Base-by-base conservation (phyloP, 2,797 vertebrate genomes). In the Delichon dasypus region DNA sequence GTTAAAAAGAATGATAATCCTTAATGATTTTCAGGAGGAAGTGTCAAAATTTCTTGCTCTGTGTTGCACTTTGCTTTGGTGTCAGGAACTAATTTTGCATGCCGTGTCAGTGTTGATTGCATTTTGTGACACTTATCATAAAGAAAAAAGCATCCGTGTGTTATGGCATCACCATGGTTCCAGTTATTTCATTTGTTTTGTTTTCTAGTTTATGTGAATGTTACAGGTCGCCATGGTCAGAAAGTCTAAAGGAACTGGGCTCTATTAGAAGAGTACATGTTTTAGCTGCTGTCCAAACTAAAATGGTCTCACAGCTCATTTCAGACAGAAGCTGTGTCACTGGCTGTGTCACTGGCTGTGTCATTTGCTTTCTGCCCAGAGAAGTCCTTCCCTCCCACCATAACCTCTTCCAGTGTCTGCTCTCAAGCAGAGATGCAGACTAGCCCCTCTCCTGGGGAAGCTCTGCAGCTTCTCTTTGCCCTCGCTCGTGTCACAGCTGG, bases 191-290 rank as follows among this genome's bases (percentile, higher is more conserved):
- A 45, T n/a, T 54, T 57, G 30, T 13, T 88, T 72, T 34, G 20
- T 77, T 78, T 82, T 81, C 21, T 91, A 98, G 98, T 98, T 98
- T 16, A 95, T 98, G 51, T 98, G 98, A 98, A 99, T 99, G 96
- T 97, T 98, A 72, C 96, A 98, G 3, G 98, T 98, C 10, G 94
- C 98, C 94, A 98, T 98, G 98, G 98, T 98, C 98, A 98, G 98
- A 97, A 94, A 75, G 20, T 27, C 22, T 55, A 55, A 84, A 80
- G 36, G 51, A 84, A 21, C 36, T 30, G 9, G 8, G 14, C 13
- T 8, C 13, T 57, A 10, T n/a, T 45, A 32, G 74, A 77, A 81
- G 30, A 71, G 29, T 19, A 58, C 3, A 1, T 29, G 38, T 34
- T 74, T 71, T 15, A 51, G 25, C 17, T 58, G 23, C 11, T 11